Conservation (phyloP, 2,888 invertebrate species). For the Cephus nigrinus region DNA sequence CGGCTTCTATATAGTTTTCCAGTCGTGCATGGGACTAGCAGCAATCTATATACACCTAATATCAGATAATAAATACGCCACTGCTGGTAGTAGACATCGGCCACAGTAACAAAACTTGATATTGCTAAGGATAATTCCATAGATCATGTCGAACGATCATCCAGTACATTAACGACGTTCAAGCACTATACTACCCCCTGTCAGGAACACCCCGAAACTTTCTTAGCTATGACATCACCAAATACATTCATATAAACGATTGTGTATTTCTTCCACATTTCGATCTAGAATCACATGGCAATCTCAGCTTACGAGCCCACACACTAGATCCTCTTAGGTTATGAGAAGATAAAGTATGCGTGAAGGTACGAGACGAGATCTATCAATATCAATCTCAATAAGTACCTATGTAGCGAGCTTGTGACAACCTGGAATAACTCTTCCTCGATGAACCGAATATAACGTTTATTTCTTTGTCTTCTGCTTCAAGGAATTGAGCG, state of each 20-base stretch:
- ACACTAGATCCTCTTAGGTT: background rate
- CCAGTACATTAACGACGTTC: background rate
- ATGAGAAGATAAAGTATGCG: background rate
- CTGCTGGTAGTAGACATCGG: background rate
- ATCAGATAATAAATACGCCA: background rate
- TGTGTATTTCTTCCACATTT: background rate
- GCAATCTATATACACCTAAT: background rate
- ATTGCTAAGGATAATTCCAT: background rate
- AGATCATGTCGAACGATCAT: background rate
- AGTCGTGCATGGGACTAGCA: background rate
- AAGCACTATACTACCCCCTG: background rate
- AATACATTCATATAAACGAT: background rate
- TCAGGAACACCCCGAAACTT: background rate
- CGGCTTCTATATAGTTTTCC: background rate
- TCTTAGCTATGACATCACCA: background rate
- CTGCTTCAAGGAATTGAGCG: background rate
- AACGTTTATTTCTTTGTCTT: background rate
- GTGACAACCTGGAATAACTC: constrained; percentile 16
- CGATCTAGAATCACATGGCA: background rate
- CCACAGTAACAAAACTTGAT: background rate
- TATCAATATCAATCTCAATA: background rate
- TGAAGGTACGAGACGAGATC: background rate
- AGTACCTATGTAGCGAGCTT: constrained; percentile 22
- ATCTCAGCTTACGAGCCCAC: background rate
- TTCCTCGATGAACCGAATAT: constrained; percentile 6